Percentiles rank a stretch among this genome's conserved stretches.
phyloP scores from a whole-genome alignment of 2,888 invertebrate species.

The Cremastinae sp. region DNA sequence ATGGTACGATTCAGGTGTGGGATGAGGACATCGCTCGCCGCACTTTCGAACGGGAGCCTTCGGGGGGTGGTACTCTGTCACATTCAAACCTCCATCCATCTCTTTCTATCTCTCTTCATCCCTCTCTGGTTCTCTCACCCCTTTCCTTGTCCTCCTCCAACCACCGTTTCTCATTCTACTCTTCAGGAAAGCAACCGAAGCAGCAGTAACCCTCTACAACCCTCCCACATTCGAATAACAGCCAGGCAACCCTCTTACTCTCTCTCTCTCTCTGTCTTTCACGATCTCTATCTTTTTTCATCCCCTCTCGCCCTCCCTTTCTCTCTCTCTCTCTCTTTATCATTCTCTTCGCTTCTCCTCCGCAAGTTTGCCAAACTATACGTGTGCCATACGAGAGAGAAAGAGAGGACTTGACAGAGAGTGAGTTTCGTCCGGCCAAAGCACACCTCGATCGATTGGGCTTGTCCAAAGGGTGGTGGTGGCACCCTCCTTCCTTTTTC shows the following conservation, averaged over 20 bases:
- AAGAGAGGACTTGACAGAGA: conserved; percentile 71
- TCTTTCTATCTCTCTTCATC: conserved; percentile 15
- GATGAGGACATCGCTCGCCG: conserved; percentile 74
- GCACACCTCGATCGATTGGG: conserved; percentile 81
- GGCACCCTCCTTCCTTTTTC: conserved; percentile 39
- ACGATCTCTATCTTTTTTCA: conserved; percentile 15
- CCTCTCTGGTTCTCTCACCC: conserved; percentile 16
- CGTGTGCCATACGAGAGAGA: conserved; percentile 54
- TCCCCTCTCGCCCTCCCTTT: conserved; percentile 27
- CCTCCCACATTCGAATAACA: conserved; percentile 78
- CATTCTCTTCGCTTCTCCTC: conserved; percentile 30
- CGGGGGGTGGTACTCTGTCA: conserved; percentile 78
- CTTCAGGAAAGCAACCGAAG: conserved; percentile 46
- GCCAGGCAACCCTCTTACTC: conserved; percentile 69
- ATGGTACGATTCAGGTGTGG: conserved; percentile 54
- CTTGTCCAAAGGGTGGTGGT: conserved; percentile 77
- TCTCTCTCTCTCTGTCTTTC: conserved; percentile 35
- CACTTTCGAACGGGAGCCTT: conserved; percentile 75
- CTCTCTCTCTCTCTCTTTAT: conserved; percentile 29
- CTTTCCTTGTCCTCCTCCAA: conserved; percentile 54
- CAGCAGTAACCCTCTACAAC: conserved; percentile 43
- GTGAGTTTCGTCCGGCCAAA: conserved; percentile 80
- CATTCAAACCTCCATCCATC: conserved; percentile 77
- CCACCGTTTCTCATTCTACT: conserved; percentile 32
- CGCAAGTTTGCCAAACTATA: conserved; percentile 49